A percentile compares a stretch with the other conserved stretches of the same genome.
Evolutionary conservation across 2,113 vertebrate species (phyloP).

Genomic region (Pseudonaja textilis): DNA sequence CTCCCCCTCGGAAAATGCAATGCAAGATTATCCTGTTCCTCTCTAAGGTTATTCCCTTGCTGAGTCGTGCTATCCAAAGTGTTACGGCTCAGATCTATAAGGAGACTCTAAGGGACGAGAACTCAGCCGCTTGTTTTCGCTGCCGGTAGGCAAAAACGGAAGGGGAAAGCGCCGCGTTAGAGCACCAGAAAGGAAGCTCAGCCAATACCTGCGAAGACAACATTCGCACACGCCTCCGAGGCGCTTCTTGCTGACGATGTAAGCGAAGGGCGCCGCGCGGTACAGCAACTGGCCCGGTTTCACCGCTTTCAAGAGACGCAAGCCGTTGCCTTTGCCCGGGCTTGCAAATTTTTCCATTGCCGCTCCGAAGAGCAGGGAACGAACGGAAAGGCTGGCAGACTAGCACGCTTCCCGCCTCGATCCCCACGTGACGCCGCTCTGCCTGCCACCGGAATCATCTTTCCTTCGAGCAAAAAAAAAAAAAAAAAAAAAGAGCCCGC

Average conservation of each 20-base stretch:
- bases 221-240: conserved; percentile 75
- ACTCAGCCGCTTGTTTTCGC: no score
- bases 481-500: no score
- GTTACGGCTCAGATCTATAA: neutral
- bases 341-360: conserved; percentile 78
- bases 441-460: conserved; percentile 25
- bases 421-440: conserved; percentile 8
- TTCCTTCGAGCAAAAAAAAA: neutral
- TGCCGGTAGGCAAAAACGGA: no score
- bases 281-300: conserved; percentile 73
- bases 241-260: conserved; percentile 69
- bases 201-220: conserved; percentile 82
- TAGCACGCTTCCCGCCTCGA: neutral
- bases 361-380: neutral
- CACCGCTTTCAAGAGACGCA: conserved; percentile 66
- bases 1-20: neutral
- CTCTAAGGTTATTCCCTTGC: neutral
- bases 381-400: neutral
- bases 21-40: neutral
- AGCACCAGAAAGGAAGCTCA: neutral
- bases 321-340: conserved; percentile 77
- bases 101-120: neutral
- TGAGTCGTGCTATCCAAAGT: neutral
- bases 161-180: neutral
- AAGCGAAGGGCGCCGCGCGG: conserved; percentile 75